phyloP scores from a whole-genome alignment of 1,140 invertebrate species.

The Meloidogyne chitwoodi region DNA sequence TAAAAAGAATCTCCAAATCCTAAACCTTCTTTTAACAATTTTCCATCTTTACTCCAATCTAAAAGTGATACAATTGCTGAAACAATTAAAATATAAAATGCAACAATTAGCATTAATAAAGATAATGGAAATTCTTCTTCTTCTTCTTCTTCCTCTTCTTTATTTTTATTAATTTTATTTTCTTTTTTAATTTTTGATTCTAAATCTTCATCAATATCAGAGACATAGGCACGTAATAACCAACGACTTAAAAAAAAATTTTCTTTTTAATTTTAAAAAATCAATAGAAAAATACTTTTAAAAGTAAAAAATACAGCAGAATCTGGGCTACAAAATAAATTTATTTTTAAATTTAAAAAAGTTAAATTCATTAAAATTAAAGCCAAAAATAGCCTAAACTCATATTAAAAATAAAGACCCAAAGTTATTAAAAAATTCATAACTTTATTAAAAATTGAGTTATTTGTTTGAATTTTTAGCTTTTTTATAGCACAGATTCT shows the following conservation, averaged over 20 bases:
- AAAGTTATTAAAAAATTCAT: too few relatives aligned
- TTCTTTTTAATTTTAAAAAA: not conserved
- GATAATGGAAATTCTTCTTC: conserved; percentile 26
- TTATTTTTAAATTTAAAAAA: too few relatives aligned
- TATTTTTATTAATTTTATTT: too few relatives aligned
- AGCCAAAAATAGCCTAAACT: too few relatives aligned
- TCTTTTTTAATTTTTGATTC: not conserved
- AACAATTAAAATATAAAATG: conserved; percentile 31
- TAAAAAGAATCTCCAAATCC: conserved; percentile 31
- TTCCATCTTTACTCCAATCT: conserved; percentile 9
- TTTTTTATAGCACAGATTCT: too few relatives aligned
- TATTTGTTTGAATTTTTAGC: too few relatives aligned
- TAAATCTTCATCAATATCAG: not conserved
- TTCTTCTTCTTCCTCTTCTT: not conserved
- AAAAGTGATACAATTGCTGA: conserved; percentile 23
- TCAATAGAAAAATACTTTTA: too few relatives aligned
- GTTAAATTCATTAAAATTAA: too few relatives aligned
- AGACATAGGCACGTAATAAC: not conserved
- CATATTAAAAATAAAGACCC: too few relatives aligned
- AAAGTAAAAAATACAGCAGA: too few relatives aligned
- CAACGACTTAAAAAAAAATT: not conserved
- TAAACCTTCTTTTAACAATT: not conserved
- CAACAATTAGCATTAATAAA: conserved; percentile 22
- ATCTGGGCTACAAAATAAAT: too few relatives aligned
- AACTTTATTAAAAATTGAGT: too few relatives aligned